phyloP scores from a whole-genome alignment of 2,113 vertebrate genomes.

The Otocyon megalotis region DNA sequence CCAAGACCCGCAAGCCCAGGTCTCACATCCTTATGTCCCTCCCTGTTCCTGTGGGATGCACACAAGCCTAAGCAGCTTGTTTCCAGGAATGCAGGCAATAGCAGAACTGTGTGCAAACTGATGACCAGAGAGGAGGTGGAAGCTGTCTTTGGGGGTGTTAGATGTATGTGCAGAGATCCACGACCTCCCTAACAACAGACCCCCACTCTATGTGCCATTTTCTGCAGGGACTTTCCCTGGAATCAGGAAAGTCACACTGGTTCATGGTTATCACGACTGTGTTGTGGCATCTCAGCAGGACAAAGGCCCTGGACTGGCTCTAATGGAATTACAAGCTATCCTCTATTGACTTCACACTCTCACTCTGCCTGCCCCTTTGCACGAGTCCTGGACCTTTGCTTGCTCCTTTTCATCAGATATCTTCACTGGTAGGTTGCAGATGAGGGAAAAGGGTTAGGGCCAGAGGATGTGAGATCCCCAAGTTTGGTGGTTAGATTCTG shows the following conservation, averaged over 20 bases:
- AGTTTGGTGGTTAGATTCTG: background rate
- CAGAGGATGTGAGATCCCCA: background rate
- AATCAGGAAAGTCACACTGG: background rate
- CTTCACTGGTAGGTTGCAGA: background rate
- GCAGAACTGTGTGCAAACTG: background rate
- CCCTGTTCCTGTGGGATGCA: background rate
- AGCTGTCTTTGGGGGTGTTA: background rate
- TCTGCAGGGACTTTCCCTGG: background rate
- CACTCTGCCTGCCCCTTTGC: background rate
- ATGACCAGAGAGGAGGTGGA: background rate
- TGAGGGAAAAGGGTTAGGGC: background rate
- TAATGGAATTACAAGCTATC: background rate
- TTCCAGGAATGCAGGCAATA: too few relatives aligned
- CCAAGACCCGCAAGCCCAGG: background rate
- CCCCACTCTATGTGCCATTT: background rate
- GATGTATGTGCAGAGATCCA: too few relatives aligned
- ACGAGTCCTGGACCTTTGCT: background rate
- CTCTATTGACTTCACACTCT: background rate
- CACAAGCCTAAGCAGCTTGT: background rate
- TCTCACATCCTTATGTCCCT: background rate
- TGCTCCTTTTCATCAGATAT: background rate
- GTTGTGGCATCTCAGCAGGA: background rate
- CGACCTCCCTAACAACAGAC: accelerated
- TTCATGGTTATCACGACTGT: background rate
- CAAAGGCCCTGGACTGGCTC: background rate